phyloP scores from a whole-genome alignment of 2,888 invertebrate species.

The Rapana venosa region DNA sequence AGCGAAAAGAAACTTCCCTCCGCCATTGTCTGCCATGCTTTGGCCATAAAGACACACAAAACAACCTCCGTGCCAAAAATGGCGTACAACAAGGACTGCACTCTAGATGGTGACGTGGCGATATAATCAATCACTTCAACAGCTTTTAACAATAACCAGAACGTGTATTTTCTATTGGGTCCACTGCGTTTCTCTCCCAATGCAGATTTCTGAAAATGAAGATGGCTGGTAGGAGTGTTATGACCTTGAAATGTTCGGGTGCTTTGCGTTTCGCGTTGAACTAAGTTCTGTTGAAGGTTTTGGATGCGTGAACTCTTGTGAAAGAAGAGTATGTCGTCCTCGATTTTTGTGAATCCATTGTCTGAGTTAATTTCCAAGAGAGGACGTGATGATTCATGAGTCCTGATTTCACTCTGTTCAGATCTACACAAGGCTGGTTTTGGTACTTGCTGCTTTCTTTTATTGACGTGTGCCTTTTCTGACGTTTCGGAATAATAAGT shows the following conservation, averaged over 20 bases:
- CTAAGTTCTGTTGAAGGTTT: no score
- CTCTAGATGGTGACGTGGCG: not conserved
- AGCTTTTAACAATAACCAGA: not conserved
- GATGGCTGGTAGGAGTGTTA: no score
- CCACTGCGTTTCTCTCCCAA: not conserved
- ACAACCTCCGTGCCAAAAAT: constrained; percentile 1
- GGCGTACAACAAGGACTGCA: not conserved
- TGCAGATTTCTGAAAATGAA: no score
- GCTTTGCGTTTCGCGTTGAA: no score
- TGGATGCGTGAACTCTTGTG: no score
- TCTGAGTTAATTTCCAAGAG: not conserved
- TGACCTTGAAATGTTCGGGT: no score
- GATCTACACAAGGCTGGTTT: not conserved
- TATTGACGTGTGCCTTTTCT: no score
- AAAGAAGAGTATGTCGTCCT: not conserved
- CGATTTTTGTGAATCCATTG: not conserved
- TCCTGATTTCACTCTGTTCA: no score
- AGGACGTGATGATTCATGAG: not conserved
- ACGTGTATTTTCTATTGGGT: not conserved
- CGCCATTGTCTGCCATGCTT: constrained; percentile 19
- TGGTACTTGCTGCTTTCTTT: not conserved
- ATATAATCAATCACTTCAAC: not conserved
- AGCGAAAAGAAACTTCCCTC: constrained; percentile 16
- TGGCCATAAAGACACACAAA: not conserved
- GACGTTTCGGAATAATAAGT: no score